phyloP scores from a whole-genome alignment of 2,113 vertebrate species.

The Dipodomys spectabilis region DNA sequence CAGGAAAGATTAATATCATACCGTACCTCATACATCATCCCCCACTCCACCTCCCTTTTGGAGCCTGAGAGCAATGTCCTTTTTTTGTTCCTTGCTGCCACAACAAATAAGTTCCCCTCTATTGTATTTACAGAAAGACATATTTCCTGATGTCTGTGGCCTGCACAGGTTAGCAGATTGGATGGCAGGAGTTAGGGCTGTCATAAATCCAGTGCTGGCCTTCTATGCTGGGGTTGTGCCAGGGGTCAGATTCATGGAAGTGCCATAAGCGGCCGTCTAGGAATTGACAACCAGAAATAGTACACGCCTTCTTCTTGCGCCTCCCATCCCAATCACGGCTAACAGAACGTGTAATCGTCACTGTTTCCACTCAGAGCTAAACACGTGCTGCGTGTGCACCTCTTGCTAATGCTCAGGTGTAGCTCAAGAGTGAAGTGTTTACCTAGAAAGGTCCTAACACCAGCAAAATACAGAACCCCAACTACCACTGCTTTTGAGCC shows the following conservation, averaged over 20 bases:
- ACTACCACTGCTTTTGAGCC: background rate
- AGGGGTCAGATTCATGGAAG: conserved; percentile 65
- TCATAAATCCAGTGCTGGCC: conserved; percentile 80
- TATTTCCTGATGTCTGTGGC: conserved; percentile 81
- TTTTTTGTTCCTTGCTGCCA: conserved; percentile 85
- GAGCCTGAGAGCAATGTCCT: conserved; percentile 80
- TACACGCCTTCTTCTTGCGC: background rate
- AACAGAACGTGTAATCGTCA: background rate
- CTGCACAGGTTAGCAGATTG: conserved; percentile 81
- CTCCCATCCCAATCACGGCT: background rate
- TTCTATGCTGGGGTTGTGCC: conserved; percentile 62
- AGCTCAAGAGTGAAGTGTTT: background rate
- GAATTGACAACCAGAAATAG: conserved; percentile 62
- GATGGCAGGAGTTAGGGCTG: conserved; percentile 64
- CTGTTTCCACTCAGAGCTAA: background rate
- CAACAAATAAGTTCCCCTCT: conserved; percentile 86
- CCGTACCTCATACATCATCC: conserved; percentile 85
- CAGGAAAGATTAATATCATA: conserved; percentile 88
- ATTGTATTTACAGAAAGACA: conserved; percentile 88
- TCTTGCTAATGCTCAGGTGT: background rate
- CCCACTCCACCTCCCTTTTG: conserved; percentile 72
- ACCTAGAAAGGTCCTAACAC: background rate
- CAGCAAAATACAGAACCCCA: background rate
- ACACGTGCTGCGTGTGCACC: background rate
- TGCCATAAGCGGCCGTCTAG: conserved; percentile 21